A percentile compares a stretch with the other conserved stretches of the same genome.
Conservation (phyloP, 37 sponge, comb jelly and placozoan genomes). For the Eunapius fragilis region DNA sequence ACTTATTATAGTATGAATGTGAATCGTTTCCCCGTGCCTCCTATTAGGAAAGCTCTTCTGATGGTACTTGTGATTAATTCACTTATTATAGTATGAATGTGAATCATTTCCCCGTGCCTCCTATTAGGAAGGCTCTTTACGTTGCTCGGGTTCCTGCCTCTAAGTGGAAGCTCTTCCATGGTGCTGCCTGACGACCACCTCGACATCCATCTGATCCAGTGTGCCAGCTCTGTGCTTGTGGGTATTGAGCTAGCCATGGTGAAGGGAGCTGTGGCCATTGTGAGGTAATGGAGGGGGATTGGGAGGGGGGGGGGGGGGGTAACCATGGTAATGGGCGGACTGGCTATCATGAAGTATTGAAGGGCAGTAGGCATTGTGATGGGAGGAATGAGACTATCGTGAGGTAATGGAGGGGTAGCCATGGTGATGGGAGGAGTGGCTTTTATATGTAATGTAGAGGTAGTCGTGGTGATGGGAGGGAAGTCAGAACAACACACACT, state of each 20-base stretch:
- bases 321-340: neutral
- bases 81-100: no score
- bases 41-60: no score
- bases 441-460: no score
- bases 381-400: no score
- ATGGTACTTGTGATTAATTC: no score
- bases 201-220: slow-evolving; percentile 3
- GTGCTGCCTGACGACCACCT: slow-evolving; percentile 13
- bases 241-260: slow-evolving; percentile 22
- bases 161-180: neutral
- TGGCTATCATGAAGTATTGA: no score
- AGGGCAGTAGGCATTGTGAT: no score
- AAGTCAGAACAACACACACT: no score
- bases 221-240: neutral
- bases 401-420: neutral
- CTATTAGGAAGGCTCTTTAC: neutral
- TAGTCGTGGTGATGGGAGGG: no score
- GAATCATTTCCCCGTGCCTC: neutral
- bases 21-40: no score
- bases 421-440: neutral
- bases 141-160: slow-evolving; percentile 19
- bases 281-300: neutral
- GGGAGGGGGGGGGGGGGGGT: no score
- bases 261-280: neutral
- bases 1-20: no score